Base-by-base conservation (phyloP, 2,888 invertebrate species). In the Megalurothrips usitatus region DNA sequence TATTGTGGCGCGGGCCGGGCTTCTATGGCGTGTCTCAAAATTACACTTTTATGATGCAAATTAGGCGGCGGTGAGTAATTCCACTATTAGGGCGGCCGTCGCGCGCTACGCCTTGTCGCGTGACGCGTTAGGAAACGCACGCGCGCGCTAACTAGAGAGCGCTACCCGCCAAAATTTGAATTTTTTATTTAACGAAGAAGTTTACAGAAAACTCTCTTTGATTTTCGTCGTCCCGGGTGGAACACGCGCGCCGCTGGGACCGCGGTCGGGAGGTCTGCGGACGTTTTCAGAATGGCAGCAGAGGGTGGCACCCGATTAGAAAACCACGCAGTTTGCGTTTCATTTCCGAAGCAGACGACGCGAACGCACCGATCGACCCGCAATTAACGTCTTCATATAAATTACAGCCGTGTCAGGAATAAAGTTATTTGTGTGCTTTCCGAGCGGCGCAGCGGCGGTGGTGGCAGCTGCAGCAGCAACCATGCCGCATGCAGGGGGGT, bases 11-110 rank as follows among this genome's bases (percentile, higher is more conserved):
- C 68, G 68, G 68, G n/a, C 68, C 68, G 23, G n/a, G 68, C 68
- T n/a, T 75, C 23, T 75, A 75, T 26, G 26, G 68, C 68, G 68
- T 75, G 68, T 75, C 26, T 75, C 68, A 75, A 75, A 75, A 75
- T 75, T 75, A 75, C 68, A 75, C 68, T 75, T 75, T 75, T 75
- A 75, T 75, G 68, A 75, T 75, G 68, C 68, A 75, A 75, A 75
- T 75, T n/a, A 75, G 68, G 10, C 26, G 68, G 26, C 26, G 68
- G 68, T 23, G 68, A 75, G 68, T 75, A 75, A 75, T 75, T 23
- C 68, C 68, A 75, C 68, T 75, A 26, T 75, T 75, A 75, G 26
- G 6, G 63, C 63, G n/a, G 23, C 63, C 6, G 68, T 12, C 68
- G 14, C 58, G 68, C 68, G 23, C 68, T 26, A 75, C 14, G 19